A percentile compares a stretch with the other conserved stretches of the same genome.
Conservation (phyloP, 2,113 vertebrate genomes). For the Chloropsis cyanopogon region DNA sequence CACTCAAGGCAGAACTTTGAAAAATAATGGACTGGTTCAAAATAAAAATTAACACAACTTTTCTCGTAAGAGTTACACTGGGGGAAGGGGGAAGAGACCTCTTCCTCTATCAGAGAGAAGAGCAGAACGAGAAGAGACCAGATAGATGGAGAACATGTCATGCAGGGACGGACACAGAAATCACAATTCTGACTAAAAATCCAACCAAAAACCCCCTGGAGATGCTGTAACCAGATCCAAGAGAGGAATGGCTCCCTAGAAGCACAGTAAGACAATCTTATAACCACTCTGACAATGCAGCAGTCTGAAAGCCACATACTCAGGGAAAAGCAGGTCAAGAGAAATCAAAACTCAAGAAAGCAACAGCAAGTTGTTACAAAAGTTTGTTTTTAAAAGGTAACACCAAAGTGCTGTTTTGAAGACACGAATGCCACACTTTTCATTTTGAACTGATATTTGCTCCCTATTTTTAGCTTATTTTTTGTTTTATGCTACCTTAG, state of each 20-base stretch:
- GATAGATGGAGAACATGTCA: fast-evolving
- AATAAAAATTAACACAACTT: background rate
- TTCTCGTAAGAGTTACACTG: background rate
- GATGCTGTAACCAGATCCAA: background rate
- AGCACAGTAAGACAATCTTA: background rate
- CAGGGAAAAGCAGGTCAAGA: background rate
- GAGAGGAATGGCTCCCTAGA: background rate
- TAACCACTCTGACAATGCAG: background rate
- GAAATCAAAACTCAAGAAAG: background rate
- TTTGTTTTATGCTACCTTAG: background rate
- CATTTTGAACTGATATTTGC: background rate
- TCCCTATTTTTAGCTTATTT: background rate
- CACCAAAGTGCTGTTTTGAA: background rate
- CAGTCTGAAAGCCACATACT: background rate
- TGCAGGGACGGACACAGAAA: background rate
- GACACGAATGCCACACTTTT: background rate
- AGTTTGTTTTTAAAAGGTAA: background rate
- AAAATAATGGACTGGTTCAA: background rate
- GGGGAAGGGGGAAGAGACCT: fast-evolving
- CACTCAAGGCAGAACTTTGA: background rate
- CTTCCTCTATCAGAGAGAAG: background rate
- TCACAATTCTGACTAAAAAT: background rate
- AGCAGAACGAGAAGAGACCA: background rate
- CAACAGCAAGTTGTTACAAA: background rate
- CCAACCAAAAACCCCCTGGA: background rate